Evolutionary conservation across 2,888 invertebrate species (phyloP), one percentile per base, ranked within the genome.

Genomic region (Chloroclystis v-ata): DNA sequence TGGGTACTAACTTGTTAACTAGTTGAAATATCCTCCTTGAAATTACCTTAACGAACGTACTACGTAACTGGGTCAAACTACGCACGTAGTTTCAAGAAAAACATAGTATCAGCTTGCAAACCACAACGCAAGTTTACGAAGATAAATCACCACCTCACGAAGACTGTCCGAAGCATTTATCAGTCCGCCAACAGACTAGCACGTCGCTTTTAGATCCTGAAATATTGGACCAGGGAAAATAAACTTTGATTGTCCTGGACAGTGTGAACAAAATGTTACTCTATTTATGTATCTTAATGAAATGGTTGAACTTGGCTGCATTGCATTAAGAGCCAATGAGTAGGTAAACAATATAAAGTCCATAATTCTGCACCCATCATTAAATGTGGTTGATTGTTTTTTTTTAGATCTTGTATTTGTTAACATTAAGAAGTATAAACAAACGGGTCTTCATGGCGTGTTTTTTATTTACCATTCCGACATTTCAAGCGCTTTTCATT

Each of bases 141-240:
- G 41, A 49, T 45, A 45, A 49, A 49, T 49, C 24, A 44, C 44
- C 29, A 32, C 30, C 12, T 40, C 43, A 49, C 30, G 16, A 32
- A 12, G 33, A 28, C 44, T 45, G 44, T 41, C 41, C 32, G 11
- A 28, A 11, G 26, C 40, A 49, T 49, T 32, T 38, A 37, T 49
- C 44, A 44, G 32, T 8, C 5, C 20, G 20, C 20, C n/a, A 20
- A 2, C 20, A 20, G 20, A 20, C 20, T 20, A 20, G 20, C 32
- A n/a, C 32, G 14, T 33, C 2, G 32, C 8, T n/a, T 30, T 30
- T 30, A 13, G 14, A 14, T 14, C 32, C 14, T 16, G 32, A 33
- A 33, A 33, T 33, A 33, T 33, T n/a, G 16, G 32, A 13, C 13
- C 32, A 2, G n/a, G 14, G 10, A n/a, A 16, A 33, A 33, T 33